phyloP scores from a whole-genome alignment of 2,888 invertebrate genomes.

The Cheiracanthium punctorium region DNA sequence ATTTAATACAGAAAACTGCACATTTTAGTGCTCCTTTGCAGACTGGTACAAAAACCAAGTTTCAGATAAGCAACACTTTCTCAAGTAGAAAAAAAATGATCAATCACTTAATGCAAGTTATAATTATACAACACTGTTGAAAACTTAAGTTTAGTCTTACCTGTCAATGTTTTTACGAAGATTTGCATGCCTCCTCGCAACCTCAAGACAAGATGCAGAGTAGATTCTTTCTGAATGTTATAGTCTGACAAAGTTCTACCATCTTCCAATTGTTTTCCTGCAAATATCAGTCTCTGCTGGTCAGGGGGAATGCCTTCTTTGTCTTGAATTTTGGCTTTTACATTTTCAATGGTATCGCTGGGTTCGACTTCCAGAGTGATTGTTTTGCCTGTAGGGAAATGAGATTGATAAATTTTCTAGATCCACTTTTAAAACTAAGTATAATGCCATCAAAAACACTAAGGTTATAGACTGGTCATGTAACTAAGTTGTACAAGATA shows the following conservation, averaged over 20 bases:
- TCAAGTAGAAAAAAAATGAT: too few relatives aligned
- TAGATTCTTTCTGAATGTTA: conserved; percentile 80
- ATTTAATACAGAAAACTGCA: too few relatives aligned
- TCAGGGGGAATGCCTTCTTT: conserved; percentile 94
- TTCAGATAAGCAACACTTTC: too few relatives aligned
- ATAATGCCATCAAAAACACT: neutral
- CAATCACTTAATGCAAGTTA: too few relatives aligned
- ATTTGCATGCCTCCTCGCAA: conserved; percentile 72
- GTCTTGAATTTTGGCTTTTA: conserved; percentile 93
- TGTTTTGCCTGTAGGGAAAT: too few relatives aligned
- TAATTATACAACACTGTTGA: too few relatives aligned
- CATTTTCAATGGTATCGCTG: conserved; percentile 95
- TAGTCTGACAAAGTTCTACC: conserved; percentile 81
- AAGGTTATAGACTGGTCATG: neutral
- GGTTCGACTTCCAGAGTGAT: conserved; percentile 94
- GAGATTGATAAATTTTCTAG: conserved; percentile 80
- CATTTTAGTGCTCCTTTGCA: too few relatives aligned
- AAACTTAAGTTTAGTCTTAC: too few relatives aligned
- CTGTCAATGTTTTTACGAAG: conserved; percentile 11
- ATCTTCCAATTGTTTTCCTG: conserved; percentile 81
- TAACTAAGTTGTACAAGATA: neutral
- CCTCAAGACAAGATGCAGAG: conserved; percentile 76
- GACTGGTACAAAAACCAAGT: too few relatives aligned
- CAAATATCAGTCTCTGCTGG: conserved; percentile 86
- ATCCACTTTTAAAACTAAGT: neutral